These are phyloP conservation scores for Diorhabda sublineata DNA, from an alignment of 1,140 invertebrate genomes.

Conservation along the genomic window DNA sequence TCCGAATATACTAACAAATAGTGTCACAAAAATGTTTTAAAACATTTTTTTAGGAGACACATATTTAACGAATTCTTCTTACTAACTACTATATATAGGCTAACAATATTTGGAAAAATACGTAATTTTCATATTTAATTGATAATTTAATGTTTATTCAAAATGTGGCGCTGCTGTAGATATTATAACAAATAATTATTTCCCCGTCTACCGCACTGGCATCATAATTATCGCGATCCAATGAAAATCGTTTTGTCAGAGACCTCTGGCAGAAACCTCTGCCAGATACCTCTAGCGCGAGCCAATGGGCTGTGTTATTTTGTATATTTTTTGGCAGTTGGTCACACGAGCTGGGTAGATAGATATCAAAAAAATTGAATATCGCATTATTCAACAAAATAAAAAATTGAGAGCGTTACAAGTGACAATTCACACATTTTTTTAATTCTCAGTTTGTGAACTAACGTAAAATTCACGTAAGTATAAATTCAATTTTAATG, in stretches of 20 bases:
- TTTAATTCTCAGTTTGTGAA: slow-evolving; percentile 24
- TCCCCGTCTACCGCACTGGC: slow-evolving; percentile 25
- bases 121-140: too few species aligned
- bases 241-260: slow-evolving; percentile 38
- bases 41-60: too few species aligned
- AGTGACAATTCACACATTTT: slow-evolving; percentile 31
- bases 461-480: slow-evolving; percentile 44
- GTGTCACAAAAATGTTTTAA: too few species aligned
- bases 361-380: slow-evolving; percentile 36
- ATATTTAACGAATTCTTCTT: too few species aligned
- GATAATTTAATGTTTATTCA: too few species aligned
- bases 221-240: slow-evolving; percentile 23
- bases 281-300: slow-evolving; percentile 41
- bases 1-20: too few species aligned
- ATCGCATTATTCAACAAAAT: slow-evolving; percentile 40
- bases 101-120: too few species aligned
- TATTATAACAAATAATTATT: neutral
- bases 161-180: too few species aligned
- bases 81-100: too few species aligned
- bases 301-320: slow-evolving; percentile 31
- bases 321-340: slow-evolving; percentile 35
- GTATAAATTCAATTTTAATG: slow-evolving; percentile 23
- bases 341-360: slow-evolving; percentile 20
- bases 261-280: slow-evolving; percentile 44
- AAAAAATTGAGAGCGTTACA: slow-evolving; percentile 35